These are phyloP conservation scores for Pristionchus arcanus DNA, from an alignment of 2,888 invertebrate genomes.

Conservation along the genomic window DNA sequence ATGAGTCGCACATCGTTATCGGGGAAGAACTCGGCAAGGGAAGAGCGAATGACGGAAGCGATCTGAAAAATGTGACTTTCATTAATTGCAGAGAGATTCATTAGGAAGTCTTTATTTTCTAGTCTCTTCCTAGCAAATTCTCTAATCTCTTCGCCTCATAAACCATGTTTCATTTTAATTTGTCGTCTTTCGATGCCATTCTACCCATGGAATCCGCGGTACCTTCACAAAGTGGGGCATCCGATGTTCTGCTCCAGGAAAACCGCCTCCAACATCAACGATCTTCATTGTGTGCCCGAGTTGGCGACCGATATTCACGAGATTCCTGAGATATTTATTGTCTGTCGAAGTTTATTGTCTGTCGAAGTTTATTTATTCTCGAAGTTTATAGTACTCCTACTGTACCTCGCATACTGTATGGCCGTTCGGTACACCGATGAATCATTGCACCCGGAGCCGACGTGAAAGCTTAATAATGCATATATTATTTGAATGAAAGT, in stretches of 20 bases:
- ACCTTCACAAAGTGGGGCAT: slow-evolving; percentile 86
- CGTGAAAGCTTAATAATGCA: slow-evolving; percentile 78
- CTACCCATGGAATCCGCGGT: background rate
- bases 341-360: too few relatives aligned
- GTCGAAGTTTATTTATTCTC: too few relatives aligned
- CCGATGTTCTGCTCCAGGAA: slow-evolving; percentile 85
- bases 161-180: too few relatives aligned
- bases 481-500: background rate
- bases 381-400: background rate
- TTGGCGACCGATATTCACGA: slow-evolving; percentile 87
- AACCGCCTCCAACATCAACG: slow-evolving; percentile 92
- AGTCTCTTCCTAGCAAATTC: too few relatives aligned
- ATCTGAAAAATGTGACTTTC: slow-evolving; percentile 82
- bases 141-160: too few relatives aligned
- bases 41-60: slow-evolving; percentile 87
- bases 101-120: too few relatives aligned
- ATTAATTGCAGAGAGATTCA: too few relatives aligned
- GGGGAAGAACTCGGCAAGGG: slow-evolving; percentile 90
- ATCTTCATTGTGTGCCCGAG: slow-evolving; percentile 88
- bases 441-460: slow-evolving; percentile 79
- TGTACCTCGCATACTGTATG: slow-evolving; percentile 84
- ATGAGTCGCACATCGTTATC: slow-evolving; percentile 86
- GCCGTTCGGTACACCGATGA: slow-evolving; percentile 89
- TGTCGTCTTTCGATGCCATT: background rate
- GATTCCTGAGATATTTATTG: slow-evolving; percentile 77